Evolutionary conservation across 2,888 invertebrate species (phyloP).

Genomic region (Anodontia alba): DNA sequence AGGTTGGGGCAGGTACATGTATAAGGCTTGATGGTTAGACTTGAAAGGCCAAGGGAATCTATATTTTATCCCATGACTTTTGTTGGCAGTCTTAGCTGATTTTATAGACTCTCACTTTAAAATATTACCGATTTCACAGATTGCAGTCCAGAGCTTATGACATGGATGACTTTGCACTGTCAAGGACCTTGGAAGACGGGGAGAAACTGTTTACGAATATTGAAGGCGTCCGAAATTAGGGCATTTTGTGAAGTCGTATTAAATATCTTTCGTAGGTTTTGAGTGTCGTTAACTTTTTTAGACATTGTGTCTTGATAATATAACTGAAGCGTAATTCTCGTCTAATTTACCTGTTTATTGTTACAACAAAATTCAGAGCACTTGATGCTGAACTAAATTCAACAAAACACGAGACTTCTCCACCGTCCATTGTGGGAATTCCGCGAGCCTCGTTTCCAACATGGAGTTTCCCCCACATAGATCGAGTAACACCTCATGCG

Average conservation of each 20-base stretch:
- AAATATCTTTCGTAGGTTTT: background rate
- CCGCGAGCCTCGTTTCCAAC: conserved; percentile 30
- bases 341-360: conserved; percentile 21
- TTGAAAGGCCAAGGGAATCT: too few species aligned
- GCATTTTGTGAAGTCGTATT: background rate
- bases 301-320: background rate
- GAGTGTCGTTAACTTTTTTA: background rate
- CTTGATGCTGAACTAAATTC: conserved; percentile 26
- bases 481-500: too few species aligned
- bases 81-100: too few species aligned
- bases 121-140: too few species aligned
- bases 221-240: background rate
- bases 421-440: background rate
- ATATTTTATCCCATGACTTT: too few species aligned
- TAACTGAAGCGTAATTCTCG: background rate
- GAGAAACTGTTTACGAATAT: background rate
- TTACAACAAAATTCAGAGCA: conserved; percentile 38
- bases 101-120: too few species aligned
- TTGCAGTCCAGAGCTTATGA: too few species aligned
- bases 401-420: conserved; percentile 20
- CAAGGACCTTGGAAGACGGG: too few species aligned
- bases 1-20: too few species aligned
- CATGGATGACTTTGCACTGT: too few species aligned
- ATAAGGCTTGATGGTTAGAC: too few species aligned
- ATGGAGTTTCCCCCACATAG: background rate